Evolutionary conservation across 1,140 invertebrate species (phyloP), one percentile per base, ranked within the genome.

Genomic region (Solenopsis fugax): DNA sequence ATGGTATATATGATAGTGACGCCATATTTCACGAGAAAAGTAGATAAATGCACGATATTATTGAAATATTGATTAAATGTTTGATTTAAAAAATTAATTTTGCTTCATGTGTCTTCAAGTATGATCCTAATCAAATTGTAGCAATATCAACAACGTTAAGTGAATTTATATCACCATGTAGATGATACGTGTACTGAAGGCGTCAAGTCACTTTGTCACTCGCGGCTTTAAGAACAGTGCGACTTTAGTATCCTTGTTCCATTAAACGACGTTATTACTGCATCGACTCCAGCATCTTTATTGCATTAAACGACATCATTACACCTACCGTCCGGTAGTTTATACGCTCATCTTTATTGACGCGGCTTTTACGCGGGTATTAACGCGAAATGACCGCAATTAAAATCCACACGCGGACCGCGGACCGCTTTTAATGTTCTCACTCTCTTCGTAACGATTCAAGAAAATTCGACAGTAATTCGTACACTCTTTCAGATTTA

Each of bases 271-370:
- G 41, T 84, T 81, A 81, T 71, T 56, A 58, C 78, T 34, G 52
- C 67, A 56, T 16, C 78, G 65, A 82, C 80, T 58, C 10, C 24
- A 24, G 80, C 69, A 62, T 60, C 80, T 84, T 84, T 75, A 75
- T 73, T 60, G 34, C 80, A 84, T 75, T 73, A 84, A 84, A 84
- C 29, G 80, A 73, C 80, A 60, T 73, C 80, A 54, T 82, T 82
- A 84, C 71, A 50, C 50, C 52, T 45, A 29, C 50, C 24, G 24
- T 34, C 9, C 48, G 45, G 54, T 84, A 75, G 80, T 75, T 75
- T 84, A 84, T 75, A 75, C 69, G 45, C 69, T 75, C 80, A 48
- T 60, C 41, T 84, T 84, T 75, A 84, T 84, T 73, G 69, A 24
- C 69, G 41, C 48, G 52, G 64, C 37, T 48, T 80, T 88, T 80